These are phyloP conservation scores for Gadopsis bispinosus DNA, from an alignment of 2,797 vertebrate species.

Conservation along the genomic window DNA sequence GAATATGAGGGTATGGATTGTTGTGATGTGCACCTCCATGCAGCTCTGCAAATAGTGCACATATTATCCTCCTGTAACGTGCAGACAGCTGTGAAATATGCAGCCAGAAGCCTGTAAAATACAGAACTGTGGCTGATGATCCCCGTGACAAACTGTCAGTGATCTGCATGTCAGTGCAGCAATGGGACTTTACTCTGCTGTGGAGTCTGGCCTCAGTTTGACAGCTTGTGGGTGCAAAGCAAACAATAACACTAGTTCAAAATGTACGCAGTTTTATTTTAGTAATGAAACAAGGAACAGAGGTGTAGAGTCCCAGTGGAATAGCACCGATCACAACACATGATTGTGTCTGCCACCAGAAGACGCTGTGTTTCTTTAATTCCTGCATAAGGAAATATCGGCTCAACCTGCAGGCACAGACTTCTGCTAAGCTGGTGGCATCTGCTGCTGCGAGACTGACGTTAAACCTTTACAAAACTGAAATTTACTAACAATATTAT, in stretches of 20 bases:
- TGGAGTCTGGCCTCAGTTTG: background rate
- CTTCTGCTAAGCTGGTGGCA: constrained; percentile 13
- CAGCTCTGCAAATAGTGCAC: constrained; percentile 4
- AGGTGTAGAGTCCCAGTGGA: background rate
- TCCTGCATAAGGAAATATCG: constrained; percentile 23
- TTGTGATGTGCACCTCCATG: background rate
- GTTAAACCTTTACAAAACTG: background rate
- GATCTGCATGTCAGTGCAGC: constrained; percentile 36
- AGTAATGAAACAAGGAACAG: background rate
- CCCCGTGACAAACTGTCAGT: constrained; percentile 25
- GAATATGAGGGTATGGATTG: constrained; percentile 5
- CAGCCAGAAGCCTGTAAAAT: constrained; percentile 5
- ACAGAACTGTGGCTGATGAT: constrained; percentile 28
- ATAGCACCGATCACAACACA: background rate
- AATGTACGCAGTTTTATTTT: background rate
- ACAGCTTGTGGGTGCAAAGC: background rate
- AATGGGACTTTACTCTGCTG: background rate
- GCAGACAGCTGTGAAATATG: constrained; percentile 36
- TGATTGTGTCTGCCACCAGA: constrained; percentile 72
- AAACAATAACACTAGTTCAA: background rate
- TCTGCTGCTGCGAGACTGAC: constrained; percentile 26
- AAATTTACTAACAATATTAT: background rate
- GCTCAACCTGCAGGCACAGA: constrained; percentile 37
- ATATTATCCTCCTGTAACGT: constrained; percentile 1
- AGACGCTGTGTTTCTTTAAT: constrained; percentile 80